Conservation (phyloP, 2,113 vertebrate species). For the Bettongia penicillata region DNA sequence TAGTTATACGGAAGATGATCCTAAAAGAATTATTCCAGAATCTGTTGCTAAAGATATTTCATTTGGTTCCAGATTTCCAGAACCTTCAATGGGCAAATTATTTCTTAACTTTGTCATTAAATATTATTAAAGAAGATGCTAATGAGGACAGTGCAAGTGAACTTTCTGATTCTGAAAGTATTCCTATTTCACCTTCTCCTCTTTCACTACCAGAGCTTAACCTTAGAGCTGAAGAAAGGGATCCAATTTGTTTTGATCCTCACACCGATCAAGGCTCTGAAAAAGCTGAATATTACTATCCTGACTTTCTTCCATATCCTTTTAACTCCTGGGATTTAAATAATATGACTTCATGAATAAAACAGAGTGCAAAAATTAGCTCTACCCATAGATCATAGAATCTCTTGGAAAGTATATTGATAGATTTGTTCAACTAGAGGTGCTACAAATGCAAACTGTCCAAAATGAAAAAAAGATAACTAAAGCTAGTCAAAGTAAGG, state of each 20-base stretch:
- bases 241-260: constrained; percentile 76
- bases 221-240: constrained; percentile 90
- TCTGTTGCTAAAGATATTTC: constrained; percentile 38
- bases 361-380: constrained; percentile 77
- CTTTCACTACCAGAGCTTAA: constrained; percentile 88
- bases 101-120: constrained; percentile 83
- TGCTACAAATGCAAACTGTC: constrained; percentile 89
- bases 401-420: constrained; percentile 88
- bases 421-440: constrained; percentile 91
- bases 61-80: constrained; percentile 50
- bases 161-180: constrained; percentile 91
- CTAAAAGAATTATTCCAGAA: neutral
- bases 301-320: constrained; percentile 92
- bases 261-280: constrained; percentile 51
- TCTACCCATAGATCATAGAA: constrained; percentile 78
- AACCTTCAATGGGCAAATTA: constrained; percentile 67
- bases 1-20: constrained; percentile 27
- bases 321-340: constrained; percentile 92
- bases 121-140: constrained; percentile 81
- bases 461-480: constrained; percentile 86
- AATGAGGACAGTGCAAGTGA: constrained; percentile 93
- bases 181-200: constrained; percentile 78
- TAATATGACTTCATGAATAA: constrained; percentile 86
- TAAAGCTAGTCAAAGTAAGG: constrained; percentile 77
- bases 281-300: constrained; percentile 81